Evolutionary conservation across 2,113 vertebrate species (phyloP).

Genomic region (Garra rufa): DNA sequence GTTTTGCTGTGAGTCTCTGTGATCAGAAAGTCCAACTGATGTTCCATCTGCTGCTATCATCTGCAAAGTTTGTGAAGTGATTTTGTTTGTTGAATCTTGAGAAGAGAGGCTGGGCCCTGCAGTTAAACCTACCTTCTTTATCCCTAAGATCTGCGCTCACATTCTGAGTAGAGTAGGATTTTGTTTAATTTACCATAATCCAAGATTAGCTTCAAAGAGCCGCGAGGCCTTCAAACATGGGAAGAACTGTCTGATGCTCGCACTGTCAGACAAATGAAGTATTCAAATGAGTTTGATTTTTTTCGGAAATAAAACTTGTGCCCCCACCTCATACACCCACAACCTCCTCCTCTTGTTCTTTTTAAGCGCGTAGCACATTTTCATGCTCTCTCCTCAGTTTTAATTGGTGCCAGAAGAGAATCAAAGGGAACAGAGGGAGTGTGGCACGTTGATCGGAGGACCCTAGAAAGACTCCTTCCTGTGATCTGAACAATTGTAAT

Average conservation of each 20-base stretch:
- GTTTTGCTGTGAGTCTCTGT: too few species aligned
- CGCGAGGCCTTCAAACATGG: constrained; percentile 38
- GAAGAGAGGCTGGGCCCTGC: background rate
- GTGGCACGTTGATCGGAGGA: constrained; percentile 33
- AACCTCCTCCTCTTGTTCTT: constrained; percentile 63
- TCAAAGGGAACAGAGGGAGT: constrained; percentile 58
- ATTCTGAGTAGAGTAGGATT: constrained; percentile 30
- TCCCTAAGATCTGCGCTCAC: constrained; percentile 5
- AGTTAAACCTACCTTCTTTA: constrained; percentile 8
- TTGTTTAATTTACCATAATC: constrained; percentile 41
- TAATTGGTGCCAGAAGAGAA: constrained; percentile 68
- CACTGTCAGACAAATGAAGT: constrained; percentile 42
- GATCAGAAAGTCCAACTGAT: constrained; percentile 20
- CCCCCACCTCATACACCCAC: background rate
- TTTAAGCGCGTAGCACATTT: constrained; percentile 47
- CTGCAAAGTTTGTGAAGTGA: constrained; percentile 1
- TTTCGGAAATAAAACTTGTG: constrained; percentile 32
- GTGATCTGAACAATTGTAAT: constrained; percentile 69
- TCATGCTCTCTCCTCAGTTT: constrained; percentile 57
- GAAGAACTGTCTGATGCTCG: constrained; percentile 44
- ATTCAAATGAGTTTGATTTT: constrained; percentile 37
- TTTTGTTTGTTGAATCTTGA: constrained; percentile 9
- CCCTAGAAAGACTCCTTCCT: constrained; percentile 56
- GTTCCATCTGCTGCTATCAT: background rate
- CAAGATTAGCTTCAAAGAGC: constrained; percentile 44